These are phyloP conservation scores for Cairina moschata DNA, from an alignment of 2,113 vertebrate species.

Conservation along the genomic window DNA sequence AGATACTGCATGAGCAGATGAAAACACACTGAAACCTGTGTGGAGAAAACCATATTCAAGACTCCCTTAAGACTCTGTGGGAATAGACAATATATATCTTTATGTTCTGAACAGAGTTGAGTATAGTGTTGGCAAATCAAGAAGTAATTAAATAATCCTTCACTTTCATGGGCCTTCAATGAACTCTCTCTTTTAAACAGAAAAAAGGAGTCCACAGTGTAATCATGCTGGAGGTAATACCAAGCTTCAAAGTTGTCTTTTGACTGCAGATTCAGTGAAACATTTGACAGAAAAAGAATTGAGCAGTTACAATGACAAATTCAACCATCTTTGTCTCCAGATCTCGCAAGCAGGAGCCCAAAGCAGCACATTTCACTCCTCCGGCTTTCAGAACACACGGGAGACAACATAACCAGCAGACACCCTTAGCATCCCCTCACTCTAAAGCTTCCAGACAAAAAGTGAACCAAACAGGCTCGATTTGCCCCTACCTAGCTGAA, in stretches of 20 bases:
- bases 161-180: not conserved
- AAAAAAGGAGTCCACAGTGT: not conserved
- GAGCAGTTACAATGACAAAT: not conserved
- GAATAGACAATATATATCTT: not conserved
- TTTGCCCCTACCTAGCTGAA: not conserved
- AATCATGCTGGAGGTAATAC: not conserved
- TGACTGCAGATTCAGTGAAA: not conserved
- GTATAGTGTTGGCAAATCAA: not conserved
- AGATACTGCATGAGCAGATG: not conserved
- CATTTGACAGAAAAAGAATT: not conserved
- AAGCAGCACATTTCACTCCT: not conserved
- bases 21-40: not conserved
- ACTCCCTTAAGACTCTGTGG: not conserved
- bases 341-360: not conserved
- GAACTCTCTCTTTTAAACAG: not conserved
- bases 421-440: not conserved
- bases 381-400: not conserved
- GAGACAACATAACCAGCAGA: not conserved
- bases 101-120: not conserved
- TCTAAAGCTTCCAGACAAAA: not conserved
- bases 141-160: constrained; percentile 58
- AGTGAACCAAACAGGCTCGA: not conserved
- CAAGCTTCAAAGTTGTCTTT: not conserved
- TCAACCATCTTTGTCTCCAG: not conserved
- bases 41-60: not conserved